Evolutionary conservation across 2,888 invertebrate genomes (phyloP), one percentile per base, ranked within the genome.

Genomic region (Leptinotarsa haldemani): DNA sequence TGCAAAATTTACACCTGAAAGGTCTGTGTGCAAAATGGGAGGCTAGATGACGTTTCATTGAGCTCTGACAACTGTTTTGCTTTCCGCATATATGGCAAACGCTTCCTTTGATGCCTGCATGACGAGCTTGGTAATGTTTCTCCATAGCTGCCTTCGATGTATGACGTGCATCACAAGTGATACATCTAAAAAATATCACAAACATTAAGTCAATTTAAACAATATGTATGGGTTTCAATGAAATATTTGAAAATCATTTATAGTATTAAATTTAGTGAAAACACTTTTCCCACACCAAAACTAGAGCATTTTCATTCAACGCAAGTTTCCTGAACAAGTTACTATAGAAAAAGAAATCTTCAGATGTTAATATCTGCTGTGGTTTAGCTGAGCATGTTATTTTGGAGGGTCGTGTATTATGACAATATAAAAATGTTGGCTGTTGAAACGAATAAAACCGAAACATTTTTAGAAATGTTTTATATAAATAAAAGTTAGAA

Each of bases 61-160:
- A 81, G 4, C 81, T 78, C 69, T 82, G 80, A 56, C 81, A 82
- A 53, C 80, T 81, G 48, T 78, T 80, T 65, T 81, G 82, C 69
- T 80, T 82, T 12, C 82, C 82, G 50, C 82, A 82, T n/a, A 81
- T 75, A 50, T 82, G 77, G 61, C 82, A 82, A 18, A 82, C 77
- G 53, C 77, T 78, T 2, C 81, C 82, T 73, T 79, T 80, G 12
- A 80, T 70, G 15, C 80, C 78, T 3, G 68, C 78, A 50, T 82
- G 82, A 7, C 79, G 79, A 15, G 81, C 79, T 64, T 79, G 78
- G 48, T 79, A 71, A 50, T 82, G 82, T 56, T 77, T 81, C 58
- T 81, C 80, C 22, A 82, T 56, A 9, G 78, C 75, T 47, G 82
- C 80, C 53, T 79, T 80, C 15, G 81, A 82, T 1, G 80, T 79